These are phyloP conservation scores for Microcebus jonahi DNA, from an alignment of 2,113 vertebrate genomes.

Conservation along the genomic window DNA sequence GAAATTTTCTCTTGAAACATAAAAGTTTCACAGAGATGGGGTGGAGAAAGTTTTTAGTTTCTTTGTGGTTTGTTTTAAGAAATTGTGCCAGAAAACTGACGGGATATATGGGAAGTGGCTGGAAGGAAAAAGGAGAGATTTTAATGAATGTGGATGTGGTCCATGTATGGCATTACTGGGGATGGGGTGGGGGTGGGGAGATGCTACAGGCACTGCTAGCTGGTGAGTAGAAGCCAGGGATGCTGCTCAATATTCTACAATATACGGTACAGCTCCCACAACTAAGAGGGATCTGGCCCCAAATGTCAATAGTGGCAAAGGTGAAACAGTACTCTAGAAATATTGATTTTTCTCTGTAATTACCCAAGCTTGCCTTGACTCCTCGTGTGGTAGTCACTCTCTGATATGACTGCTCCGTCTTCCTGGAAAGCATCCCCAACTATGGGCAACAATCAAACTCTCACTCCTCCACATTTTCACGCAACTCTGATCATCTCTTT, in stretches of 20 bases:
- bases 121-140: neutral
- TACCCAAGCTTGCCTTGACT: neutral
- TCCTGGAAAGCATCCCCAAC: neutral
- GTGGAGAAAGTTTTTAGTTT: neutral
- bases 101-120: neutral
- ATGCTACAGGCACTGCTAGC: neutral
- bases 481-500: neutral
- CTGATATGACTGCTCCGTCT: neutral
- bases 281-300: neutral
- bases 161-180: neutral
- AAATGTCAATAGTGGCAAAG: rapidly evolving
- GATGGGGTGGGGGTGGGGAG: neutral
- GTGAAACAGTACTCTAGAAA: neutral
- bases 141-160: neutral
- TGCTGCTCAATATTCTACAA: neutral
- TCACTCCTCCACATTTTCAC: neutral
- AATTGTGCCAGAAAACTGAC: neutral
- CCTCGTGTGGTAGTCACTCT: neutral
- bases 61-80: neutral
- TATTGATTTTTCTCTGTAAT: neutral
- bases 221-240: neutral
- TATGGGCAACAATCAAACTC: neutral
- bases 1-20: neutral
- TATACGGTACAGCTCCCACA: neutral
- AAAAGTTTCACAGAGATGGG: neutral